Conservation (phyloP, 2,797 vertebrate species). For the Tauraco hartlaubi region DNA sequence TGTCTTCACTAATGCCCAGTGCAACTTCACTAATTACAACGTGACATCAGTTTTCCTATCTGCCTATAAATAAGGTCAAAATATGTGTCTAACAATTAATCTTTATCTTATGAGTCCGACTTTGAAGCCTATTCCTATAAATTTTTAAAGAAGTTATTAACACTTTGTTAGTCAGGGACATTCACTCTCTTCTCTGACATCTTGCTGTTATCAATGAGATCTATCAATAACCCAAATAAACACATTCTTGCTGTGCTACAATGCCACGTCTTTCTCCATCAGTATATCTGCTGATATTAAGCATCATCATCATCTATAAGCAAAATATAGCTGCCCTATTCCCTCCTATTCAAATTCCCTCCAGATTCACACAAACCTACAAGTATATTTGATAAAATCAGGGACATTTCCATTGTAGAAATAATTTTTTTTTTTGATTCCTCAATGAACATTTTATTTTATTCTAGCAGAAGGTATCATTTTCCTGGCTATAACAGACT, state of each 20-base stretch:
- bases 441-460: neutral
- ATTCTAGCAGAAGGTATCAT: neutral
- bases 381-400: neutral
- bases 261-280: neutral
- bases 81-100: neutral
- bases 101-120: neutral
- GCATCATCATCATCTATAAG: neutral
- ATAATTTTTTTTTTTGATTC: neutral
- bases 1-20: neutral
- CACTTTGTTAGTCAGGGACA: neutral
- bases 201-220: neutral
- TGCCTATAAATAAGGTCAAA: neutral
- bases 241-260: neutral
- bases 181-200: neutral
- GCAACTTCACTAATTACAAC: neutral
- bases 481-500: neutral
- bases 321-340: neutral
- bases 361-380: neutral
- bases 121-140: neutral
- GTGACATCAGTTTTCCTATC: neutral
- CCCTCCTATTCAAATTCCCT: neutral
- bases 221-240: neutral
- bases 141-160: neutral
- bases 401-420: neutral
- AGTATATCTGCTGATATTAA: neutral